Percentiles rank a stretch among this genome's conserved stretches.
phyloP scores from a whole-genome alignment of 2,888 invertebrate species.

The Trichopria drosophilae region DNA sequence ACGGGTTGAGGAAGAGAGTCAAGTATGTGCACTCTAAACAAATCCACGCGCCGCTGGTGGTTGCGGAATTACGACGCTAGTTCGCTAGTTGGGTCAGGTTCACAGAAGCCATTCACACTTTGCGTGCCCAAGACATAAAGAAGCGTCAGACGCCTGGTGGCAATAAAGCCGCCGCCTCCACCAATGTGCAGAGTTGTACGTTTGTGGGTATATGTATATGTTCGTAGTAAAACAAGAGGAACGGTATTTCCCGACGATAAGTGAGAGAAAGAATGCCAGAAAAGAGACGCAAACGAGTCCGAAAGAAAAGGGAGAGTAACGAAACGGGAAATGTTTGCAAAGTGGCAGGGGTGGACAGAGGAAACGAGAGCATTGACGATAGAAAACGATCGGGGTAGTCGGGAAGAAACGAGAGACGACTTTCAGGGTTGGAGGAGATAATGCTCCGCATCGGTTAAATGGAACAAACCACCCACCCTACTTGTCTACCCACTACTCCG shows the following conservation, averaged over 20 bases:
- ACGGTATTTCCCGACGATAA: too few relatives aligned
- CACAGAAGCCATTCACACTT: conserved; percentile 50
- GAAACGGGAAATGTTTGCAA: too few relatives aligned
- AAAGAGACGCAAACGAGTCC: conserved; percentile 12
- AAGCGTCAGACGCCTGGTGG: conserved; percentile 42
- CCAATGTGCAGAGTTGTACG: conserved; percentile 1
- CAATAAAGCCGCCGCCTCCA: conserved; percentile 40
- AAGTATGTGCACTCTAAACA: conserved; percentile 36
- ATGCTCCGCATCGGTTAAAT: conserved; percentile 37
- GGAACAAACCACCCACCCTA: conserved; percentile 24
- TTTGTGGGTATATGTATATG: too few relatives aligned
- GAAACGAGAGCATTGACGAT: conserved; percentile 21
- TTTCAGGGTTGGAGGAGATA: conserved; percentile 44
- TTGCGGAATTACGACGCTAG: conserved; percentile 29
- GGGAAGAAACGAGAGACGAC: conserved; percentile 30
- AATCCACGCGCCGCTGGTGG: conserved; percentile 34
- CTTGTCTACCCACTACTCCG: background rate
- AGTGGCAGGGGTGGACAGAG: too few relatives aligned
- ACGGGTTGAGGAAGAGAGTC: background rate
- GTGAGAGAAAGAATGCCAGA: too few relatives aligned
- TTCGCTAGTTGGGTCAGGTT: conserved; percentile 45
- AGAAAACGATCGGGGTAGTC: conserved; percentile 14
- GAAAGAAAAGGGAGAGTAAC: conserved; percentile 1
- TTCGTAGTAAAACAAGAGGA: too few relatives aligned
- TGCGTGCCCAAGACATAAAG: conserved; percentile 37